phyloP scores from a whole-genome alignment of 2,797 vertebrate genomes.

The Poecilia velifera region DNA sequence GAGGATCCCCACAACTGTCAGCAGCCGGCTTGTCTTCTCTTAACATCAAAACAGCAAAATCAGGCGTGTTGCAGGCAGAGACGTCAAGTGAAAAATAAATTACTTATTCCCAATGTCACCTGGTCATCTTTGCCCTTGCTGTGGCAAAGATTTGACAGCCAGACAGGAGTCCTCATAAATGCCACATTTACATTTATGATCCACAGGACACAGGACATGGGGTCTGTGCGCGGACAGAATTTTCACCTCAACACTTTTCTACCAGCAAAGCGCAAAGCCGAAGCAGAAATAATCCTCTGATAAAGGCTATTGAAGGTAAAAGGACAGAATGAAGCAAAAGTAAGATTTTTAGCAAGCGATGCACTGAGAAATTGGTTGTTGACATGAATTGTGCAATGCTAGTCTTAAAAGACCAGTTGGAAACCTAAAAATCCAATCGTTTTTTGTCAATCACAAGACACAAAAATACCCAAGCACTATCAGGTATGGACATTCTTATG shows the following conservation, averaged over 20 bases:
- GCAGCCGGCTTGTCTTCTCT: slow-evolving; percentile 70
- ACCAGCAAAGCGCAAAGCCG: slow-evolving; percentile 63
- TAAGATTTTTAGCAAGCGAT: background rate
- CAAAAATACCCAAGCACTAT: background rate
- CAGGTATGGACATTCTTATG: background rate
- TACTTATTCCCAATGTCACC: slow-evolving; percentile 63
- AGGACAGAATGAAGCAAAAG: slow-evolving; percentile 55
- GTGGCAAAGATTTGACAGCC: slow-evolving; percentile 76
- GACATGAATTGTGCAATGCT: background rate
- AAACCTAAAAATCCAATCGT: background rate
- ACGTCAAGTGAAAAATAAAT: slow-evolving; percentile 44
- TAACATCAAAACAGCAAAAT: slow-evolving; percentile 79
- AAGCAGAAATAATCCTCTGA: slow-evolving; percentile 57
- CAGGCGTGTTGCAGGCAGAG: slow-evolving; percentile 63
- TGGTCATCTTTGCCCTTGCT: slow-evolving; percentile 72
- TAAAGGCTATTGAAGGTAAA: slow-evolving; percentile 27
- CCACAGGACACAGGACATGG: slow-evolving; percentile 41
- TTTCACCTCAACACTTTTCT: slow-evolving; percentile 37
- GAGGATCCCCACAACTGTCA: slow-evolving; percentile 73
- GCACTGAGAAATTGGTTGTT: background rate
- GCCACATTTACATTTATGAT: slow-evolving; percentile 79
- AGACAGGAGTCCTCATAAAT: slow-evolving; percentile 73
- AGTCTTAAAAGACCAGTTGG: background rate
- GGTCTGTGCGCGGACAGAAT: slow-evolving; percentile 58
- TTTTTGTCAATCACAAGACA: background rate